Evolutionary conservation across 2,113 vertebrate genomes (phyloP).

Genomic region (Corythaeola cristata): DNA sequence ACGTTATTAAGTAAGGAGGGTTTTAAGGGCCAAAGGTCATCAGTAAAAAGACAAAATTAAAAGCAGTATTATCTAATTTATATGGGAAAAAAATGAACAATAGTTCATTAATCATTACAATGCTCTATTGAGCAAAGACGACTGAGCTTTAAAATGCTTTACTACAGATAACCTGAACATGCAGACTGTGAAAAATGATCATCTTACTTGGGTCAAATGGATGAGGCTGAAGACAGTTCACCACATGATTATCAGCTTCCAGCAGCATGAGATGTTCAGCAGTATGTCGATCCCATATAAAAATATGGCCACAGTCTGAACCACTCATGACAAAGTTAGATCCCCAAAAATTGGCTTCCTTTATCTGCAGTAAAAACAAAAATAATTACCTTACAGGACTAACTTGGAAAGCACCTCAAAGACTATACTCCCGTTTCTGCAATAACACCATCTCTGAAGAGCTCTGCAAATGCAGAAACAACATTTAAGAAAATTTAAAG

Average conservation of each 20-base stretch:
- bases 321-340: conserved; percentile 98
- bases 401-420: background rate
- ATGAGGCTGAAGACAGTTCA: conserved; percentile 98
- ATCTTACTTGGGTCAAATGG: conserved; percentile 95
- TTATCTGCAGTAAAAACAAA: conserved; percentile 81
- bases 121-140: background rate
- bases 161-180: background rate
- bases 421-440: background rate
- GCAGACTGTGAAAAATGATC: background rate
- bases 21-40: background rate
- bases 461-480: background rate
- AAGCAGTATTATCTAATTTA: background rate
- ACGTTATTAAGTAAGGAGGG: background rate
- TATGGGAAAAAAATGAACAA: background rate
- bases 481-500: background rate
- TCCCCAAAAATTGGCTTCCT: conserved; percentile 98
- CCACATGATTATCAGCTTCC: conserved; percentile 98
- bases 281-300: conserved; percentile 97
- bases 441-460: background rate
- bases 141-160: background rate
- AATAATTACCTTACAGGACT: background rate
- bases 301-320: conserved; percentile 98
- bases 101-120: background rate
- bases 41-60: background rate
- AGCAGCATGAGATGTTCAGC: conserved; percentile 96